Evolutionary conservation across 1,140 invertebrate genomes (phyloP).

Genomic region (Trigoniulus corallinus): DNA sequence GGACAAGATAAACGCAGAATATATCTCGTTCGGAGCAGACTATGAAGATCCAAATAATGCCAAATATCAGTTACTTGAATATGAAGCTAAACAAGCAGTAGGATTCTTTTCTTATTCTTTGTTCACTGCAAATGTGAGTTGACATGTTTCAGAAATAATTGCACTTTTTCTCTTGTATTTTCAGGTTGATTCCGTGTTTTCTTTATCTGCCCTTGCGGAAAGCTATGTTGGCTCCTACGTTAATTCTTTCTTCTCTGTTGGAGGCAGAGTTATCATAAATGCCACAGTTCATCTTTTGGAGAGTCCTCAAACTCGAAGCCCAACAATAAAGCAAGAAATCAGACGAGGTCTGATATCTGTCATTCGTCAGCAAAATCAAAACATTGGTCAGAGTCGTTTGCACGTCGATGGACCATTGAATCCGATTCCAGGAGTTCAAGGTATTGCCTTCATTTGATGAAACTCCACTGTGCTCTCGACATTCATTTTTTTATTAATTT

Average conservation of each 20-base stretch:
- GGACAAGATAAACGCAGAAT: slow-evolving; percentile 52
- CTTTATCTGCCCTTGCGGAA: slow-evolving; percentile 71
- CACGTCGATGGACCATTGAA: slow-evolving; percentile 63
- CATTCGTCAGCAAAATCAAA: slow-evolving; percentile 60
- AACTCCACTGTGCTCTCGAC: too few species aligned
- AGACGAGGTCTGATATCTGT: slow-evolving; percentile 68
- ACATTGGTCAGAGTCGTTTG: slow-evolving; percentile 64
- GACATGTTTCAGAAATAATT: neutral
- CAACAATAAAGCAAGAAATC: slow-evolving; percentile 45
- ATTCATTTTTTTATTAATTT: slow-evolving; percentile 11
- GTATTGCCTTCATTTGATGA: too few species aligned
- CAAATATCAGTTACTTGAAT: slow-evolving; percentile 60
- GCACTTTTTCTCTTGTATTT: slow-evolving; percentile 10
- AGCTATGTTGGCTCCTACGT: slow-evolving; percentile 62
- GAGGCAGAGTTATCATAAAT: slow-evolving; percentile 53
- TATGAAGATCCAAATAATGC: slow-evolving; percentile 57
- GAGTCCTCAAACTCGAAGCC: slow-evolving; percentile 42
- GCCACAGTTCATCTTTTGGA: slow-evolving; percentile 58
- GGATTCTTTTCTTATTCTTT: slow-evolving; percentile 24
- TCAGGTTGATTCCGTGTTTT: slow-evolving; percentile 71
- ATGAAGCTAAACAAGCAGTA: slow-evolving; percentile 65
- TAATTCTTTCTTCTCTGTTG: slow-evolving; percentile 57
- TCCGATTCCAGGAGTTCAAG: slow-evolving; percentile 48
- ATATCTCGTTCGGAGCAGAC: slow-evolving; percentile 54
- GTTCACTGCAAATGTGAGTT: too few species aligned